These are phyloP conservation scores for Alcedo atthis DNA, from an alignment of 2,797 vertebrate genomes.

Conservation along the genomic window DNA sequence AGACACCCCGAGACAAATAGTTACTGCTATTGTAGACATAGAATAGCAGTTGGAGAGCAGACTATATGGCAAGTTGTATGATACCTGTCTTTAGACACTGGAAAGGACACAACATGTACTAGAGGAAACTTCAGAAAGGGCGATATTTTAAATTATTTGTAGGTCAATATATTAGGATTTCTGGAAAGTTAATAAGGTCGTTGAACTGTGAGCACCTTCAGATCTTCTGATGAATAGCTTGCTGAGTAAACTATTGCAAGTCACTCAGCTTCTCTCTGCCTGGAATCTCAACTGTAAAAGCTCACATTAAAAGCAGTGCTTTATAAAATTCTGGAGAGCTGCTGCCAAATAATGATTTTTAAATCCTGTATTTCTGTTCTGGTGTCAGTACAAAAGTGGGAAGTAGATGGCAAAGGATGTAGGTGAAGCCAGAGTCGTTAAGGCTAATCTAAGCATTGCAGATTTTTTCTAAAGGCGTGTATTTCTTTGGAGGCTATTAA, in stretches of 20 bases:
- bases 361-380: not conserved
- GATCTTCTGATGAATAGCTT: not conserved
- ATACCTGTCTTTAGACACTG: constrained; percentile 22
- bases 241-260: not conserved
- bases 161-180: not conserved
- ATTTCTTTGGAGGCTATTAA: not conserved
- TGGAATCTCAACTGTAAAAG: not conserved
- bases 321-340: not conserved
- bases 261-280: not conserved
- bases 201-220: not conserved
- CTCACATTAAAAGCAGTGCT: not conserved
- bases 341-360: not conserved
- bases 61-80: not conserved
- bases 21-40: not conserved
- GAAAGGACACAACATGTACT: not conserved
- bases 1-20: constrained; percentile 13
- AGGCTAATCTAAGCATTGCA: not conserved
- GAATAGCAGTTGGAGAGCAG: not conserved
- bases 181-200: not conserved
- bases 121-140: constrained; percentile 19
- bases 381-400: not conserved
- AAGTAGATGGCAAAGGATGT: not conserved
- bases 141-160: constrained; percentile 45
- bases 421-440: not conserved
- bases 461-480: not conserved